Percentiles rank a stretch among this genome's conserved stretches.
These are phyloP conservation scores for Sorex fumeus DNA, from an alignment of 2,113 vertebrate genomes.

Conservation along the genomic window DNA sequence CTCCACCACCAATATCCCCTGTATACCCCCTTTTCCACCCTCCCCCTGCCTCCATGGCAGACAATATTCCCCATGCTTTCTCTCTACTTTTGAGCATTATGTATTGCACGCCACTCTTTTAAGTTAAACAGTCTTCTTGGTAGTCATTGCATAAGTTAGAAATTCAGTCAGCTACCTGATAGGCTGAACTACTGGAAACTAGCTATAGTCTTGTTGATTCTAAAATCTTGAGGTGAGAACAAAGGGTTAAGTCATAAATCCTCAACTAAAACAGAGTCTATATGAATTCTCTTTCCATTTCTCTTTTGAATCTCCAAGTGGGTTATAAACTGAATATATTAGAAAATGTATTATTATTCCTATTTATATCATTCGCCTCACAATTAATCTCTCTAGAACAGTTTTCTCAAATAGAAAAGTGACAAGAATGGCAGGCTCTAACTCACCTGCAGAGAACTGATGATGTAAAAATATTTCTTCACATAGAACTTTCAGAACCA, in stretches of 20 bases:
- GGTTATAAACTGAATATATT: neutral
- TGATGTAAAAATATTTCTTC: neutral
- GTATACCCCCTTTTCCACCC: no score
- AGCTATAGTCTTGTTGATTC: neutral
- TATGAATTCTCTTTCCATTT: neutral
- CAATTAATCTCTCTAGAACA: neutral
- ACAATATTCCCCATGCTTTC: no score
- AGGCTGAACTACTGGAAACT: no score
- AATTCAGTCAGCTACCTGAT: no score
- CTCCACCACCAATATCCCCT: no score
- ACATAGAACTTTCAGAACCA: neutral
- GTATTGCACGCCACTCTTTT: no score
- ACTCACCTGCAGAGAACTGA: neutral
- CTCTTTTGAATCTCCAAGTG: neutral
- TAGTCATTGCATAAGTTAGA: no score
- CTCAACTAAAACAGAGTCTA: neutral
- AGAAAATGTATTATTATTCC: neutral
- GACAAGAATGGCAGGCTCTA: neutral
- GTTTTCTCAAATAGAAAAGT: neutral
- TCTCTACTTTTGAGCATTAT: no score
- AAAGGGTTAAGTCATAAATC: neutral
- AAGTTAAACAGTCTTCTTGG: no score
- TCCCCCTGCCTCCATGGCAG: no score
- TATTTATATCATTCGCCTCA: neutral
- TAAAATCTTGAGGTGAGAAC: accelerated